Evolutionary conservation across 1,140 invertebrate genomes (phyloP), one percentile per base, ranked within the genome.

Genomic region (Octopus sinensis): DNA sequence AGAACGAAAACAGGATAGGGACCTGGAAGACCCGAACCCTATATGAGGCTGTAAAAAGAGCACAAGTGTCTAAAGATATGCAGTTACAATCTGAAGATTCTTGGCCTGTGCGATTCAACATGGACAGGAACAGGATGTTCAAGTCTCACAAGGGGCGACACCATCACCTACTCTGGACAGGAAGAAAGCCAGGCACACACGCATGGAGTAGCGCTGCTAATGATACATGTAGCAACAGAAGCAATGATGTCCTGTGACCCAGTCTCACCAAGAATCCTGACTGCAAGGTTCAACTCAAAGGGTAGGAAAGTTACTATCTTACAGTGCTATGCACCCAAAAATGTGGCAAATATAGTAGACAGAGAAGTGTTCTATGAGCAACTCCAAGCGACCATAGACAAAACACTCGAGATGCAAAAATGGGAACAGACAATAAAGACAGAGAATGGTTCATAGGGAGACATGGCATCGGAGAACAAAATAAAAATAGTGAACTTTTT

Each of bases 401-500:
- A 79, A 62, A 51, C 73, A 43, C 79, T 81, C 4, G 79, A 83
- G 10, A 86, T 78, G 84, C 82, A 13, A 81, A 84, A 23, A 54
- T 86, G 13, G 82, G 85, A 30, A 75, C 43, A 12, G 78, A 84
- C 68, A 84, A 84, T 54, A 76, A 12, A 6, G 81, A 79, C n/a
- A 80, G 68, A 30, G 80, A 84, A 56, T 54, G 77, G 10, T 71
- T 81, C 52, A 84, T 84, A 75, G 84, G 84, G 13, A 82, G 53
- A 17, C 78, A 84, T 56, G 77, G 80, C 79, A 12, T 84, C 6
- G 78, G 79, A 71, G 17, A 53, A 71, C 82, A 82, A 12, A 84
- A 83, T 30, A 80, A 86, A 53, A 86, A 86, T 81, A 82, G 85
- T 17, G 80, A 84, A 78, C 53, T 79, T 9, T 62, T 62, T 62